Conservation (phyloP, 2,888 invertebrate genomes). For the Drosophila eohydei region DNA sequence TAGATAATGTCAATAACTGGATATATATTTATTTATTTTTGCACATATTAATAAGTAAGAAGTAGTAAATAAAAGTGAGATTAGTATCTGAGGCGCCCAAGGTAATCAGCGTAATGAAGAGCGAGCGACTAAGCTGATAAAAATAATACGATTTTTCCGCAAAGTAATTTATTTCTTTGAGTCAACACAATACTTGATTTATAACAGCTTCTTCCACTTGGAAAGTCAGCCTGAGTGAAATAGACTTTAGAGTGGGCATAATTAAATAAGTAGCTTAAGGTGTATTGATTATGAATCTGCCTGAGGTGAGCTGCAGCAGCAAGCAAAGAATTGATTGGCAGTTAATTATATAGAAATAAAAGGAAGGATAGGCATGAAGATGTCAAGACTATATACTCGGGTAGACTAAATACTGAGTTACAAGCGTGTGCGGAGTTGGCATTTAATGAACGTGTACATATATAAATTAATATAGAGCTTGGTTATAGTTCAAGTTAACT, state of each 20-base stretch:
- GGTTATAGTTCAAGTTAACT: too few species aligned
- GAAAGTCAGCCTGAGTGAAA: background rate
- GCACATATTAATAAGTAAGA: background rate
- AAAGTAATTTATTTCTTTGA: slow-evolving; percentile 7
- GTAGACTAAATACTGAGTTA: background rate
- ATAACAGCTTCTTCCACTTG: background rate
- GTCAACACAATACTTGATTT: slow-evolving; percentile 5
- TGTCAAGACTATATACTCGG: background rate
- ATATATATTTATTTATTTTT: background rate
- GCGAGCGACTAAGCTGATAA: background rate
- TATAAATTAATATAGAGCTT: too few species aligned
- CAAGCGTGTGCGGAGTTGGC: too few species aligned
- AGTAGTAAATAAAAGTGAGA: slow-evolving; percentile 1
- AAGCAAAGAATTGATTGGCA: background rate
- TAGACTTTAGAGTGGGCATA: background rate
- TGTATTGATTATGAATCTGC: background rate
- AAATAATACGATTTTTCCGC: slow-evolving; percentile 12
- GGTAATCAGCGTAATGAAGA: background rate
- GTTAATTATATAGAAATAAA: background rate
- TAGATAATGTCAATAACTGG: background rate
- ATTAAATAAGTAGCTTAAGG: slow-evolving; percentile 10
- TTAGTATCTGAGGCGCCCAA: background rate
- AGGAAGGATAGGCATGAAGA: background rate
- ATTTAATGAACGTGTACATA: too few species aligned
- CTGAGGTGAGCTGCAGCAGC: background rate